Evolutionary conservation across 2,113 vertebrate genomes (phyloP).

Genomic region (Arenaria interpres): DNA sequence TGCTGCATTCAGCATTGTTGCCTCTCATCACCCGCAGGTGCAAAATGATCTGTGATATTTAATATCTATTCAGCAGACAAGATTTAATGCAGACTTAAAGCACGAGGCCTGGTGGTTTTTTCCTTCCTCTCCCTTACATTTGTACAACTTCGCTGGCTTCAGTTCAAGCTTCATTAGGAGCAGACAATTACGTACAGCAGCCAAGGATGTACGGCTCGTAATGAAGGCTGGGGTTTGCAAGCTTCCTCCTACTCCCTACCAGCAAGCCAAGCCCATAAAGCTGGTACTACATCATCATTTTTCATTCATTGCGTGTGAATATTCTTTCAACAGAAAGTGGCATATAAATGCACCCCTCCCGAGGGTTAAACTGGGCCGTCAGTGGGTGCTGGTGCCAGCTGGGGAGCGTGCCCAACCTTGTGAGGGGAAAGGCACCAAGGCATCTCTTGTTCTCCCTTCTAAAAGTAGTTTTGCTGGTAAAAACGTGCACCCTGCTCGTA

Average conservation of each 20-base stretch:
- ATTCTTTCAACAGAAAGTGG: neutral
- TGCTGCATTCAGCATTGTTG: neutral
- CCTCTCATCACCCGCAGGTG: neutral
- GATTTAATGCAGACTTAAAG: neutral
- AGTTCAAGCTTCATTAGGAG: neutral
- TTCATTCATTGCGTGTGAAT: neutral
- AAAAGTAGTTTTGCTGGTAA: neutral
- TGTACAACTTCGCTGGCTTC: neutral
- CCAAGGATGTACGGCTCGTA: neutral
- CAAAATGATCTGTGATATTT: neutral
- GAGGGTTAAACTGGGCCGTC: neutral
- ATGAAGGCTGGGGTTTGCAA: neutral
- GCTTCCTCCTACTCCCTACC: neutral
- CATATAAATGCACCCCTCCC: neutral
- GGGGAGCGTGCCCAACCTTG: neutral
- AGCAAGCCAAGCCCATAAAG: neutral
- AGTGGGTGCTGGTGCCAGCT: neutral
- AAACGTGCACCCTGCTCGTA: rapidly evolving
- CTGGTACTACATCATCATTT: neutral
- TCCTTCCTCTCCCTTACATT: neutral
- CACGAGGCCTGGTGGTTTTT: neutral
- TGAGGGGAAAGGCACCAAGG: neutral
- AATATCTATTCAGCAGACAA: neutral
- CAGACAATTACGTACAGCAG: neutral
- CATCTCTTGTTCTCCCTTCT: neutral